Evolutionary conservation across 2,797 vertebrate species (phyloP).

Genomic region (Chelon labrosus): DNA sequence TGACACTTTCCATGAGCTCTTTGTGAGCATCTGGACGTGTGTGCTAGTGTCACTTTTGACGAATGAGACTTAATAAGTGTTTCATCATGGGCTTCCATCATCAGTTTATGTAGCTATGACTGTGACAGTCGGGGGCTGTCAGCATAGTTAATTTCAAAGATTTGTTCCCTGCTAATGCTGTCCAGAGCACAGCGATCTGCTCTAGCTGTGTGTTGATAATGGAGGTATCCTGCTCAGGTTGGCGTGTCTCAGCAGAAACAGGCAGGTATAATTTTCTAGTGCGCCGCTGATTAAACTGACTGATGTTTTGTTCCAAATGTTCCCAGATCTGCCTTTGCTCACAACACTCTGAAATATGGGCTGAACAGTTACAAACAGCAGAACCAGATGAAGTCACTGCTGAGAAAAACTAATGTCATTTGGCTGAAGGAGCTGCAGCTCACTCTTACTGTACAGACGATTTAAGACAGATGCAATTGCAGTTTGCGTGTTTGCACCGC

Average conservation of each 20-base stretch:
- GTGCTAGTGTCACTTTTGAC: conserved; percentile 48
- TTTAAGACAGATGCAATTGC: conserved; percentile 53
- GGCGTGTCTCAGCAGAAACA: conserved; percentile 53
- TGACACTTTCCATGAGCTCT: conserved; percentile 36
- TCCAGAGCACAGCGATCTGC: conserved; percentile 56
- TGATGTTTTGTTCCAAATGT: conserved; percentile 63
- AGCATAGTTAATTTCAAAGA: conserved; percentile 41
- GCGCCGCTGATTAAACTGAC: conserved; percentile 72
- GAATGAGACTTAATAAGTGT: conserved; percentile 58
- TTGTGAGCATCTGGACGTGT: conserved; percentile 44
- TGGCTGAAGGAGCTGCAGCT: conserved; percentile 53
- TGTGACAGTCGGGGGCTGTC: conserved; percentile 58
- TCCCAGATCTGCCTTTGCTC: conserved; percentile 77
- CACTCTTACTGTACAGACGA: conserved; percentile 53
- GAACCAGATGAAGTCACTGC: conserved; percentile 80
- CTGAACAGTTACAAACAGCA: conserved; percentile 79
- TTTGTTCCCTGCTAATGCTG: conserved; percentile 58
- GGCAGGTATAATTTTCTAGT: conserved; percentile 67
- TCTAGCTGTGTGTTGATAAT: conserved; percentile 39
- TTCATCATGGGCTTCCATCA: conserved; percentile 61
- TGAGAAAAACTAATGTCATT: conserved; percentile 66
- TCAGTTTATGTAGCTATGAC: conserved; percentile 39
- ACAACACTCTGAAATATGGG: conserved; percentile 65
- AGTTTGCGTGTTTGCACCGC: conserved; percentile 50
- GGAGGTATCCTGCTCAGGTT: conserved; percentile 47